Evolutionary conservation across 2,113 vertebrate genomes (phyloP).

Genomic region (Pachycephala philippinensis): DNA sequence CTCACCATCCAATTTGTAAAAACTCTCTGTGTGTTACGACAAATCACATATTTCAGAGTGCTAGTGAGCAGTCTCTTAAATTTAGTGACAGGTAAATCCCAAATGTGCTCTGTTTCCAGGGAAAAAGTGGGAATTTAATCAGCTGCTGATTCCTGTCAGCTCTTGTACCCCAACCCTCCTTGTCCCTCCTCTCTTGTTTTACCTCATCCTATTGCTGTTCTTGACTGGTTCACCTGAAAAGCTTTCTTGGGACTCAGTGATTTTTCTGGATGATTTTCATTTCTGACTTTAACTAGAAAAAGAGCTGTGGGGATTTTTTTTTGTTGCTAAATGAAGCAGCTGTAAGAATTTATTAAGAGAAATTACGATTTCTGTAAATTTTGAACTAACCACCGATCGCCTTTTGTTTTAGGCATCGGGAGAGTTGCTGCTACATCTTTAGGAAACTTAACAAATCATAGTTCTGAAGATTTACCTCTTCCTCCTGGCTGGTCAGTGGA

Average conservation of each 20-base stretch:
- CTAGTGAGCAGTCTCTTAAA: not conserved
- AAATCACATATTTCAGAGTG: accelerated
- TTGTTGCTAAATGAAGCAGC: not conserved
- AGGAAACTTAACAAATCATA: conserved; percentile 90
- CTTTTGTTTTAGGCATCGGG: conserved; percentile 80
- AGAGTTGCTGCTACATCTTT: conserved; percentile 93
- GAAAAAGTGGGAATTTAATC: not conserved
- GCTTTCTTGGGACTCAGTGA: not conserved
- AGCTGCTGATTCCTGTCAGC: not conserved
- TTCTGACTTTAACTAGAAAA: not conserved
- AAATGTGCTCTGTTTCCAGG: not conserved
- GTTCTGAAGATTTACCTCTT: conserved; percentile 88
- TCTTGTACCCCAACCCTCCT: not conserved
- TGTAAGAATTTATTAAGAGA: not conserved
- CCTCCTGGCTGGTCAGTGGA: conserved; percentile 95
- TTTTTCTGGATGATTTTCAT: not conserved
- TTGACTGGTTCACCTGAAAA: not conserved
- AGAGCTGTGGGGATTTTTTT: accelerated
- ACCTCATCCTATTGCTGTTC: not conserved
- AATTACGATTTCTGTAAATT: accelerated
- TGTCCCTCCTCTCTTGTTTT: not conserved
- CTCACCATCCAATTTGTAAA: not conserved
- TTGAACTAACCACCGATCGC: not conserved
- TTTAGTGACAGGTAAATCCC: not conserved
- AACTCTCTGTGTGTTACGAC: not conserved